Conservation (phyloP, 2,888 invertebrate genomes). For the Iphiclides podalirius region DNA sequence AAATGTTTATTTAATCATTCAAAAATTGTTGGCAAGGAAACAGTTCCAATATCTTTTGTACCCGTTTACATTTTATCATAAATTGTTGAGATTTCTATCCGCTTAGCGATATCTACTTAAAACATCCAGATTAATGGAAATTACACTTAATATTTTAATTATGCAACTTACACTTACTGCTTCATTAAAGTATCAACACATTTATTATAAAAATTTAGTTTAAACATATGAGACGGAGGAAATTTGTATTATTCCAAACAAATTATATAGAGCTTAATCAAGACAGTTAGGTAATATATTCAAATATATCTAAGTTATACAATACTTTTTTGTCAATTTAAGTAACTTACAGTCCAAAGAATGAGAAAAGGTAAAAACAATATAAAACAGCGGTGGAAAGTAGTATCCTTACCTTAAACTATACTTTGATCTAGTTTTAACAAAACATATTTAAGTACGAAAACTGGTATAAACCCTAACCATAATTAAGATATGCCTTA, state of each 20-base stretch:
- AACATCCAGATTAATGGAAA: not conserved
- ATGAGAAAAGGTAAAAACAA: too few species aligned
- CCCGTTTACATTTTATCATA: not conserved
- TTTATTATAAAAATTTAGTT: not conserved
- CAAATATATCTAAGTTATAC: not conserved
- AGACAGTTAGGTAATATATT: not conserved
- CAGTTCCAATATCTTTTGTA: not conserved
- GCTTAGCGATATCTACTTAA: not conserved
- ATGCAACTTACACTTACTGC: not conserved
- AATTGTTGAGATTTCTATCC: not conserved
- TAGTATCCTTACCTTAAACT: not conserved
- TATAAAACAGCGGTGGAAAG: too few species aligned
- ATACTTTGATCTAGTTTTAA: not conserved
- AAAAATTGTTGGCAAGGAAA: conserved; percentile 10
- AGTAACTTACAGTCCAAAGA: too few species aligned
- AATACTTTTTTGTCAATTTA: too few species aligned
- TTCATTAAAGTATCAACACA: not conserved
- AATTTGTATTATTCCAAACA: not conserved
- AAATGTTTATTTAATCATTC: conserved; percentile 4
- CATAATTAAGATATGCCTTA: not conserved
- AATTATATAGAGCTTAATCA: not conserved
- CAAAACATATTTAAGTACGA: not conserved
- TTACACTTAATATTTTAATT: not conserved
- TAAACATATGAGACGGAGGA: not conserved
- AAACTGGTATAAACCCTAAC: not conserved